Evolutionary conservation across 2,888 invertebrate species (phyloP), one percentile per base, ranked within the genome.

Genomic region (Sinohyriopsis cumingii): DNA sequence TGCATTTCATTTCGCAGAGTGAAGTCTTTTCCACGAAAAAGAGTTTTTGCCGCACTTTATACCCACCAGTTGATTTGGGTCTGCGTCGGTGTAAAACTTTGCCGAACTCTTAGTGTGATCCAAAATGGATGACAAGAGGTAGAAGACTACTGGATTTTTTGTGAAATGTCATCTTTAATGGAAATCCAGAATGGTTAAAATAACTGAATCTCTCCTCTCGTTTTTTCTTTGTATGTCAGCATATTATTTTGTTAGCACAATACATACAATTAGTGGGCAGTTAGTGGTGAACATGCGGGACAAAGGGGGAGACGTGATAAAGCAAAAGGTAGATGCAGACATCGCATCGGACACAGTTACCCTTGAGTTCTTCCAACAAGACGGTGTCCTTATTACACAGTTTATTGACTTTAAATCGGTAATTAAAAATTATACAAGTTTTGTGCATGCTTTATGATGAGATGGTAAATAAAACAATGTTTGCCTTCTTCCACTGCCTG

Each of bases 331-430:
- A 88, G 93, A 94, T 81, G 95, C 97, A 67, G 97, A 98, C 91
- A 94, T 96, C 76, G 95, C 94, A 55, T 96, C 96, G 84, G 97
- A 98, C 90, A 94, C 95, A 65, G 95, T 98, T 79, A 94, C 93
- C 55, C 91, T 98, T 85, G 96, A 97, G 89, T 97, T 96, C 88
- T 94, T 95, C 90, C 93, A 96, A 82, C 94, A 95, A 18, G 97
- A 98, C 90, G 97, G 97, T 67, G 96, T 97, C 20, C 93, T 95
- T 80, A 94, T 97, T 72, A 96, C 96, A 2, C 96, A 97, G 90
- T 93, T 98, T 75, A 95, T 98, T 74, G 97, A 98, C 91, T 97
- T 97, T 90, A 94, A 95, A 91, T 96, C 96, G 92, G 97, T 97
- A 92, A 94, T 94, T n/a, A 57, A n/a, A 57, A 57, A 22, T 93